Conservation (phyloP, 2,797 vertebrate genomes). For the Brachyrhaphis roseni region DNA sequence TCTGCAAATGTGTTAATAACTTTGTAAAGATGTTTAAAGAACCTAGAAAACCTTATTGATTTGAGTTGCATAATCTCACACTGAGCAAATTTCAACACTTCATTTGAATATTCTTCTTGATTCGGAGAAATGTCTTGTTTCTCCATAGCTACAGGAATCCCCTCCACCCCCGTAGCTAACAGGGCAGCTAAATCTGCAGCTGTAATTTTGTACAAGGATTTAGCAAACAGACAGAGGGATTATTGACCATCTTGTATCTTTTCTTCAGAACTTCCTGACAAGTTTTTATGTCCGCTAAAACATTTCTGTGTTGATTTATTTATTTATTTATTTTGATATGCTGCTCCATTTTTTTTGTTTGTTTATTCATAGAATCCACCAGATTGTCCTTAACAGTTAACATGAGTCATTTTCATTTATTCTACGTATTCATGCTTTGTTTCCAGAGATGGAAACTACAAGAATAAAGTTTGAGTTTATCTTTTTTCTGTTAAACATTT, state of each 20-base stretch:
- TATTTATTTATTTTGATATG: no score
- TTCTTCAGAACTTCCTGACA: no score
- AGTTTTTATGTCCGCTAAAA: no score
- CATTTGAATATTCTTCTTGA: background rate
- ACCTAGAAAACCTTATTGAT: background rate
- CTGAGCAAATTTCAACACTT: background rate
- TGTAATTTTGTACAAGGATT: background rate
- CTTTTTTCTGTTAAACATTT: no score
- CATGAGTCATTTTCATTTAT: no score
- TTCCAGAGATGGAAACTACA: background rate
- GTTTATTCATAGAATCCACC: no score
- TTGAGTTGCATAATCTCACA: background rate
- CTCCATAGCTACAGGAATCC: no score
- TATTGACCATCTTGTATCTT: no score
- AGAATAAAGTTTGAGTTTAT: background rate
- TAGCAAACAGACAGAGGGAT: background rate
- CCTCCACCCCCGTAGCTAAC: no score
- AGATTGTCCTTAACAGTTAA: no score
- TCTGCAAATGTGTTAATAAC: background rate
- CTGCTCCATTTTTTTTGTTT: no score
- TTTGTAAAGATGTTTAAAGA: background rate
- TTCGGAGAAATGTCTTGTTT: background rate
- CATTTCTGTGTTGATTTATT: no score
- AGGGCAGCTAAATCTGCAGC: background rate
- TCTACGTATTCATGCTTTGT: background rate